phyloP scores from a whole-genome alignment of 2,888 invertebrate species.

The Pomacea canaliculata region DNA sequence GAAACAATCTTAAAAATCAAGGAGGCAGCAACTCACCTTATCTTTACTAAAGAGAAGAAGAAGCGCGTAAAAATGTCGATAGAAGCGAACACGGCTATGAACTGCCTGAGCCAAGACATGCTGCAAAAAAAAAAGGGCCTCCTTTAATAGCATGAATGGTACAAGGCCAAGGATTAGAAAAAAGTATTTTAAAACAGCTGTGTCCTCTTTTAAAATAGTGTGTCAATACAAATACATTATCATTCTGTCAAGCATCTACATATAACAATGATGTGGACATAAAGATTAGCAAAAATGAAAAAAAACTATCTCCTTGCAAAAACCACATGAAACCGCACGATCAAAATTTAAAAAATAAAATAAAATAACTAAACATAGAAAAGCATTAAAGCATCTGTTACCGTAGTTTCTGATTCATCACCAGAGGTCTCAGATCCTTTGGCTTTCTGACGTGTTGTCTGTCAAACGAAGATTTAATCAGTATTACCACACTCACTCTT shows the following conservation, averaged over 20 bases:
- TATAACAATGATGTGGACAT: no score
- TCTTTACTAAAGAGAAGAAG: conserved; percentile 77
- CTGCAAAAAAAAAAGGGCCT: conserved; percentile 48
- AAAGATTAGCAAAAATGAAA: no score
- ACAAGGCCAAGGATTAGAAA: not conserved
- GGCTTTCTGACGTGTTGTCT: conserved; percentile 14
- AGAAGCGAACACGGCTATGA: conserved; percentile 84
- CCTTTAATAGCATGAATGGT: not conserved
- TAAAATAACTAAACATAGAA: conserved; percentile 1
- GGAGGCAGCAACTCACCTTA: conserved; percentile 53
- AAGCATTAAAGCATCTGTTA: not conserved
- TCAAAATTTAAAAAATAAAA: not conserved
- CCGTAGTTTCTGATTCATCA: not conserved
- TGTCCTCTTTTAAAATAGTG: no score
- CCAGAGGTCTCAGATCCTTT: not conserved
- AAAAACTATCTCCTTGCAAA: no score
- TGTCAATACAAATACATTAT: no score
- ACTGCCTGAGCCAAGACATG: conserved; percentile 70
- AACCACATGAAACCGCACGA: no score
- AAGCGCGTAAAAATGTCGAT: conserved; percentile 87
- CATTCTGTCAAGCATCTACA: no score
- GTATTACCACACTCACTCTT: not conserved
- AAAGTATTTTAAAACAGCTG: no score
- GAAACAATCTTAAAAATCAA: no score
- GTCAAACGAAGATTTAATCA: not conserved